Percentiles rank a stretch among this genome's conserved stretches.
phyloP scores from a whole-genome alignment of 2,888 invertebrate species.

The Amiota communis region DNA sequence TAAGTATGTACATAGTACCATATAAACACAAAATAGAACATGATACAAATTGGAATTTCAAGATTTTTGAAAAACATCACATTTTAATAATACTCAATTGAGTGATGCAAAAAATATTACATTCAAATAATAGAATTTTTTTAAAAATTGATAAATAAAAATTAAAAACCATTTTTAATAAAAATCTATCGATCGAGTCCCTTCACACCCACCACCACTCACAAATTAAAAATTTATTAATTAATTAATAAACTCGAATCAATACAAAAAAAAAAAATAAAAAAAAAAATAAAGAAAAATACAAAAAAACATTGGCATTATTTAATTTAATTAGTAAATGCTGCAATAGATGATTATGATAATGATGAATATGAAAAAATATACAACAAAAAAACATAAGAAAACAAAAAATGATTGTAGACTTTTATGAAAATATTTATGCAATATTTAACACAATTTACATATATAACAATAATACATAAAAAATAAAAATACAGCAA shows the following conservation, averaged over 20 bases:
- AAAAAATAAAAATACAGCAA: neutral
- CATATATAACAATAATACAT: neutral
- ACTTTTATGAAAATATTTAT: conserved; percentile 17
- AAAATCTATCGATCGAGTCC: no score
- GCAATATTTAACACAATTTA: conserved; percentile 7
- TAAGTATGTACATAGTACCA: no score
- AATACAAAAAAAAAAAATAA: neutral
- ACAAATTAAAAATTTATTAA: neutral
- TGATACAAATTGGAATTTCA: no score
- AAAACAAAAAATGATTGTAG: neutral
- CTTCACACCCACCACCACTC: neutral
- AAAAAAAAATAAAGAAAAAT: neutral
- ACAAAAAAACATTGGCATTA: neutral
- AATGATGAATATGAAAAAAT: no score
- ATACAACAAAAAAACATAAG: neutral
- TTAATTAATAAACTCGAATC: neutral
- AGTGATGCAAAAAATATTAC: no score
- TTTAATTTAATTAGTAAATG: no score
- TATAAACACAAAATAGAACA: no score
- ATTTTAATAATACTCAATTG: no score
- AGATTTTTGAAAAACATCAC: no score
- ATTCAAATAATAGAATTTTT: no score
- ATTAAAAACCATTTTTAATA: no score
- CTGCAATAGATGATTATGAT: neutral
- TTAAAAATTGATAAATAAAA: no score